Conservation (phyloP, 1,140 invertebrate species). For the Drosophila varians region DNA sequence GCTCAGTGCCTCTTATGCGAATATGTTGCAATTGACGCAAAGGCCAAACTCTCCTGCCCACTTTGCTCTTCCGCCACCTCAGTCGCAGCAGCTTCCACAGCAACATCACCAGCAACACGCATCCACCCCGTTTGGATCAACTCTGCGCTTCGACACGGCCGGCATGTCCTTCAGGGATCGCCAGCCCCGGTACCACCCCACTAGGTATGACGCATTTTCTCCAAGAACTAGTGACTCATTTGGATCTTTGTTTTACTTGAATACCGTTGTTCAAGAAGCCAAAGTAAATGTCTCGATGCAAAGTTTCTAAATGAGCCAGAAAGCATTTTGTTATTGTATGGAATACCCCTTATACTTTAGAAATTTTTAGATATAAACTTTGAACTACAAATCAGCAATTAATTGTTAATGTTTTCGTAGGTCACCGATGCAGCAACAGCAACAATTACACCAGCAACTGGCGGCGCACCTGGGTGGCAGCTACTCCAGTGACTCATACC, state of each 20-base stretch:
- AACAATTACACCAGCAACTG: slow-evolving; percentile 39
- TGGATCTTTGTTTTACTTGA: no score
- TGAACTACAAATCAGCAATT: no score
- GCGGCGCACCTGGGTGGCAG: slow-evolving; percentile 58
- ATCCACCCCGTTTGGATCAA: slow-evolving; percentile 44
- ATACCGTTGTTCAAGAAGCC: no score
- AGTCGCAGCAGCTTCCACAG: slow-evolving; percentile 34
- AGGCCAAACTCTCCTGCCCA: slow-evolving; percentile 62
- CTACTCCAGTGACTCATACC: slow-evolving; percentile 75
- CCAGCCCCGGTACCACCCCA: slow-evolving; percentile 52
- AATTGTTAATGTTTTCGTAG: slow-evolving; percentile 19
- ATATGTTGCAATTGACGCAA: slow-evolving; percentile 62
- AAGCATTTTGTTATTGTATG: no score
- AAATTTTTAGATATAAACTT: no score
- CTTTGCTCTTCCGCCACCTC: slow-evolving; percentile 56
- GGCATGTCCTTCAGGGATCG: slow-evolving; percentile 51
- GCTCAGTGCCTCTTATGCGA: slow-evolving; percentile 63
- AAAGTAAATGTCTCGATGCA: no score
- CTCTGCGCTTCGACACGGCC: slow-evolving; percentile 45
- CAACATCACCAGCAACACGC: slow-evolving; percentile 45
- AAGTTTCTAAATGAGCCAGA: no score
- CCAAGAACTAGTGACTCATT: no score
- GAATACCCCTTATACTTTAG: no score
- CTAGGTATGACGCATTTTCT: slow-evolving; percentile 43
- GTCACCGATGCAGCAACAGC: slow-evolving; percentile 55